Conservation (phyloP, 1,140 invertebrate genomes). For the Ganaspis sp. region DNA sequence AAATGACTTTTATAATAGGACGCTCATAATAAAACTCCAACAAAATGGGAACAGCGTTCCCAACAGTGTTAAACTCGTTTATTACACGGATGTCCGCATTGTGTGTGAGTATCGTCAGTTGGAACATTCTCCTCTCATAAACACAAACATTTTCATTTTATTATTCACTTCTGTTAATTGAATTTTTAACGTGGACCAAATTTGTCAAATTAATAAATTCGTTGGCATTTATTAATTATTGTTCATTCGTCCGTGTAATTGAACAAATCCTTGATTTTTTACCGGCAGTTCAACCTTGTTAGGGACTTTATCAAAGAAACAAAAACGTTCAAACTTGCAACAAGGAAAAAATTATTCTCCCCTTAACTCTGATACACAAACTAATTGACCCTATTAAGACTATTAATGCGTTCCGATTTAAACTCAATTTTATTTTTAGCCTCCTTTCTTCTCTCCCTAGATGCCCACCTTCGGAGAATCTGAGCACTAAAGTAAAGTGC, state of each 20-base stretch:
- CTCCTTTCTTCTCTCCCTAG: constrained; percentile 52
- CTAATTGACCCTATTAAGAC: constrained; percentile 50
- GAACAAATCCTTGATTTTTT: no score
- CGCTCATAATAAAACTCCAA: constrained; percentile 57
- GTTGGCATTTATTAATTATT: no score
- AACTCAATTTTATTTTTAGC: constrained; percentile 46
- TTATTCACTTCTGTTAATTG: neutral
- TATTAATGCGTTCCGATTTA: constrained; percentile 53
- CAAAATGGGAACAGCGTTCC: constrained; percentile 40
- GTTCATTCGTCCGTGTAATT: no score
- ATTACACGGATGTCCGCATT: constrained; percentile 8
- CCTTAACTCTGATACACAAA: neutral
- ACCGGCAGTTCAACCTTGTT: no score
- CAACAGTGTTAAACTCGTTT: constrained; percentile 22
- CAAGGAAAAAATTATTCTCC: neutral
- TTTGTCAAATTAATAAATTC: neutral
- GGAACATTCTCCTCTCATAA: neutral
- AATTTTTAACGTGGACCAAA: neutral
- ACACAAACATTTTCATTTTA: neutral
- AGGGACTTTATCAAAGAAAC: no score
- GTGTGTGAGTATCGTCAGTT: constrained; percentile 3
- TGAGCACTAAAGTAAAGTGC: constrained; percentile 70
- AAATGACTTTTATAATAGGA: constrained; percentile 71
- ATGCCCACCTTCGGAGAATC: constrained; percentile 55
- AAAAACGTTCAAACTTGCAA: no score